Conservation (phyloP, 2,113 vertebrate species). For the Anoura caudifer region DNA sequence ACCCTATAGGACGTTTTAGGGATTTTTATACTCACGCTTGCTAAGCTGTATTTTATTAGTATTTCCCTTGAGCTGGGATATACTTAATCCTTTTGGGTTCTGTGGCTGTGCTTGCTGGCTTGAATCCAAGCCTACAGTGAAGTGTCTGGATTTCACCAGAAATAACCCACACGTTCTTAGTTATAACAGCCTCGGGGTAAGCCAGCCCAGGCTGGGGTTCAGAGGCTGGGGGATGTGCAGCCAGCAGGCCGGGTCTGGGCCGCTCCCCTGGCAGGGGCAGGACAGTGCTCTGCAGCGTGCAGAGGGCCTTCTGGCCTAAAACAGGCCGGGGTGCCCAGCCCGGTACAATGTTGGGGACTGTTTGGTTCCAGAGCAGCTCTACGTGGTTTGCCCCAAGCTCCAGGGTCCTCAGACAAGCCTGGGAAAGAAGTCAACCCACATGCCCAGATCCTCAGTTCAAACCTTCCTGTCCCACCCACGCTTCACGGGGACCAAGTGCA, state of each 20-base stretch:
- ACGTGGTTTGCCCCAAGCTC: rapidly evolving
- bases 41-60: neutral
- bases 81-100: neutral
- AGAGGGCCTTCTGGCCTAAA: neutral
- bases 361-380: neutral
- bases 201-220: neutral
- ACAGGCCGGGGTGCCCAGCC: no score
- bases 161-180: neutral
- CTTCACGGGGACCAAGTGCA: neutral
- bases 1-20: neutral
- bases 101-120: neutral
- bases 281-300: neutral
- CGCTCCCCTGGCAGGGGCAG: neutral
- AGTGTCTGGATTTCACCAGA: neutral
- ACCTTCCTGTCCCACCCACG: neutral
- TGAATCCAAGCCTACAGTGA: neutral
- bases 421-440: neutral
- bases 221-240: neutral
- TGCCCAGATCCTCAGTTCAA: neutral
- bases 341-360: neutral
- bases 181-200: neutral
- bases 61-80: neutral
- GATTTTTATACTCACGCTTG: neutral
- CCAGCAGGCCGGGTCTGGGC: no score
- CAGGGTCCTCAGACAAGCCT: neutral